Conservation (phyloP, 2,888 invertebrate species). For the Drosophila birchii region DNA sequence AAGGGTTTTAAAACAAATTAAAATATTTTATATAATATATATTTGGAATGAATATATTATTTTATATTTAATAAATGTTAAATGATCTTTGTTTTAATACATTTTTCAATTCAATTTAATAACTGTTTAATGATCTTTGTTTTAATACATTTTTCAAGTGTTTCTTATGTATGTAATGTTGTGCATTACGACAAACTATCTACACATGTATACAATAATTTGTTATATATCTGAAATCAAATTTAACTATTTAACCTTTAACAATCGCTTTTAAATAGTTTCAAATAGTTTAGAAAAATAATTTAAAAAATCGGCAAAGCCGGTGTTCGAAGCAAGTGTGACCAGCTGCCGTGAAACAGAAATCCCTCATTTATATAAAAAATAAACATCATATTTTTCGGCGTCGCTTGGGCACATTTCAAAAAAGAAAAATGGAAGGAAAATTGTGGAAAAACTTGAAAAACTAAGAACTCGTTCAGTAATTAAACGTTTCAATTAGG, state of each 20-base stretch:
- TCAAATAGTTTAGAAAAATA: neutral
- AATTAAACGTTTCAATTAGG: neutral
- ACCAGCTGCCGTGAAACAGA: neutral
- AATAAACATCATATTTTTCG: neutral
- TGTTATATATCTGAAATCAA: too few relatives aligned
- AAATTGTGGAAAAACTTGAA: constrained; percentile 25
- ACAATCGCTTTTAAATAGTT: neutral
- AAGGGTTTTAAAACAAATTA: too few relatives aligned
- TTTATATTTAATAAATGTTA: too few relatives aligned
- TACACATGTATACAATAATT: too few relatives aligned
- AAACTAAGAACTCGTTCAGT: constrained; percentile 15
- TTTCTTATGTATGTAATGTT: neutral
- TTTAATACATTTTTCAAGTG: neutral
- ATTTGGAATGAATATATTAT: too few relatives aligned
- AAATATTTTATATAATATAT: too few relatives aligned
- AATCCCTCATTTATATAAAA: neutral
- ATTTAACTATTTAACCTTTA: too few relatives aligned
- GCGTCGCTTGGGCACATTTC: neutral
- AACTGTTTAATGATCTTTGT: too few relatives aligned
- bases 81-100: too few relatives aligned
- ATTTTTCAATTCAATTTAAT: neutral
- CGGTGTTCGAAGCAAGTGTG: neutral
- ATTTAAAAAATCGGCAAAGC: neutral
- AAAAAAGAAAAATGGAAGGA: constrained; percentile 22
- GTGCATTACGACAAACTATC: neutral